phyloP scores from a whole-genome alignment of 2,888 invertebrate species.

The Rhimphoctona megacephalus region DNA sequence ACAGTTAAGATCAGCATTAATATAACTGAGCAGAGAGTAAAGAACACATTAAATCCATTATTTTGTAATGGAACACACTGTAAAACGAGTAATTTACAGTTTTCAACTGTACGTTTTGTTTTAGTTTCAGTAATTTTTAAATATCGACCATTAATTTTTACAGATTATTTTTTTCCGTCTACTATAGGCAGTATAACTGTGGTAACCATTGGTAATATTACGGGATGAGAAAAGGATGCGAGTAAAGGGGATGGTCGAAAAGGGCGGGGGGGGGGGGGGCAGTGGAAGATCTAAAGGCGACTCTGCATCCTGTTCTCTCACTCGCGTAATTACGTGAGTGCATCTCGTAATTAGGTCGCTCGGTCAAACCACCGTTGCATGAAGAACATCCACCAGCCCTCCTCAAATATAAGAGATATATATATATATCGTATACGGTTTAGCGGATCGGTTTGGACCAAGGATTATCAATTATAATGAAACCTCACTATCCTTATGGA shows the following conservation, averaged over 20 bases:
- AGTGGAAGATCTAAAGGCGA: slow-evolving; percentile 32
- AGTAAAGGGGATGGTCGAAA: background rate
- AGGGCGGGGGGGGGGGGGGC: background rate
- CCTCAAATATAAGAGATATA: background rate
- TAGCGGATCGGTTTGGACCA: background rate
- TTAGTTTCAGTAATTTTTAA: no score
- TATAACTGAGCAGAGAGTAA: no score
- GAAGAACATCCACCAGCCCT: slow-evolving; percentile 45
- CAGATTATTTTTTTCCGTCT: no score
- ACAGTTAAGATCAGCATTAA: no score
- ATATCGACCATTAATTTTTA: no score
- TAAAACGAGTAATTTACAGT: no score
- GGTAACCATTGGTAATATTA: slow-evolving; percentile 1
- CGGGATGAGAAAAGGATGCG: no score
- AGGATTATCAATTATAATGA: slow-evolving; percentile 26
- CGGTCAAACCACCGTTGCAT: slow-evolving; percentile 68
- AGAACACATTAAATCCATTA: no score
- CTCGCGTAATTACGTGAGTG: slow-evolving; percentile 67
- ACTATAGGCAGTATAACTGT: background rate
- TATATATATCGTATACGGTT: background rate
- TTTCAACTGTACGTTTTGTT: no score
- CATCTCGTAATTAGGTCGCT: slow-evolving; percentile 71
- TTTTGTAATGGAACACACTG: no score
- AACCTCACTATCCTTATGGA: background rate
- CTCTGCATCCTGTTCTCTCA: slow-evolving; percentile 42